Evolutionary conservation across 1,140 invertebrate genomes (phyloP), one percentile per base, ranked within the genome.

Genomic region (Meloidogyne floridensis): DNA sequence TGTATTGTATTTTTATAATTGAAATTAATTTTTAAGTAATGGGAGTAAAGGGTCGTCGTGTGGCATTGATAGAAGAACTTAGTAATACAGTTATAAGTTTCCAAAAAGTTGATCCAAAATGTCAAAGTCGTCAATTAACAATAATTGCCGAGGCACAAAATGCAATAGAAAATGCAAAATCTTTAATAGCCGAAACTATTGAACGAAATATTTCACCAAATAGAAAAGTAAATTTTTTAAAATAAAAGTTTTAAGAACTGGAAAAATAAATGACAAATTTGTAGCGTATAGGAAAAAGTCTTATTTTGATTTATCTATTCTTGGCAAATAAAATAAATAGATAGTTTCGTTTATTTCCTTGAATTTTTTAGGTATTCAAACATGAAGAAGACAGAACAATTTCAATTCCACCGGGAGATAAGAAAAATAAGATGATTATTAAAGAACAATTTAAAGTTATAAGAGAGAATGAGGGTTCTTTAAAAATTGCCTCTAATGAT

Each of bases 11-110:
- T 71, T 53, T 77, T 32, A 69, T 77, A n/a, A 70, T 72, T 72
- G 8, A 77, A 56, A 84, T 81, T 43, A 15, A 43, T 54, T 65
- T 88, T 91, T 82, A 93, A 96, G 95, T 97, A 92, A 97, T 97
- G 96, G 96, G 96, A 92, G 96, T 97, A 93, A 96, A 96, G 92
- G 96, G 96, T 90, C 93, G 95, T 90, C 93, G 96, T 90, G 95
- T 97, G 91, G 95, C 96, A 93, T 95, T 96, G 94, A 97, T 97
- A 91, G 96, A 97, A 93, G 95, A 96, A 92, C 93, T 97, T 91
- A 96, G 95, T 92, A 95, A 96, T 92, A 97, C 95, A 88, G 95
- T 97, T 92, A 96, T 97, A 92, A 96, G 95, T 90, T 97, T 97
- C 93, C 95, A 97, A 93, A 93, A 95, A 95, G 95, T 88, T 4